These are phyloP conservation scores for Drosophila cardini DNA, from an alignment of 1,140 invertebrate species.

Conservation along the genomic window DNA sequence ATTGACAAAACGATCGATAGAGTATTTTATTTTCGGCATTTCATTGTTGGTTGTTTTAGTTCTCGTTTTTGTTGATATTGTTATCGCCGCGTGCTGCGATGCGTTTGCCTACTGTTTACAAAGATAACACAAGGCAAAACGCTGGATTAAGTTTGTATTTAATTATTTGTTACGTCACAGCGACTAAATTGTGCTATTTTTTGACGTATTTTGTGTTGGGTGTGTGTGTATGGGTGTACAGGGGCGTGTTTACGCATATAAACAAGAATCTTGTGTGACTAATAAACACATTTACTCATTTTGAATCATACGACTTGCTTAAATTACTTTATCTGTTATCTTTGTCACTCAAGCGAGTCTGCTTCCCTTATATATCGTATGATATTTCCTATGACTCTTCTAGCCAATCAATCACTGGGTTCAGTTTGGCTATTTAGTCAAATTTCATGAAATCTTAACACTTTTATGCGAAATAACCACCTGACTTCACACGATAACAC, in stretches of 20 bases:
- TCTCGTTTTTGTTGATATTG: slow-evolving; percentile 2
- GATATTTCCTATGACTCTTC: slow-evolving; percentile 3
- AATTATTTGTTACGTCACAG: slow-evolving; percentile 27
- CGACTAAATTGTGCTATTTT: slow-evolving; percentile 13
- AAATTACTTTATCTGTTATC: slow-evolving; percentile 20
- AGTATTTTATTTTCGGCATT: not conserved
- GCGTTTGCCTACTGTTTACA: slow-evolving; percentile 13
- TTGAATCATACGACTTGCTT: slow-evolving; percentile 32
- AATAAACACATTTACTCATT: slow-evolving; percentile 20
- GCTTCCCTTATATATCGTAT: not conserved
- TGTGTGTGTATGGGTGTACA: not conserved
- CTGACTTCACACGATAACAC: not conserved
- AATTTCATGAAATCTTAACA: slow-evolving; percentile 40
- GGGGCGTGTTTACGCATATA: not conserved
- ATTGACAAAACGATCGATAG: not conserved
- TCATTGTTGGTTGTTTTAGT: not conserved
- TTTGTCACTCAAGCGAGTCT: not conserved
- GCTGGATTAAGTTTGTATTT: slow-evolving; percentile 13
- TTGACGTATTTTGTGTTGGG: too few species aligned
- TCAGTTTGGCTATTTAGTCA: not conserved
- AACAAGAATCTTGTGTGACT: slow-evolving; percentile 31
- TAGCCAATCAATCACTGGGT: slow-evolving; percentile 18
- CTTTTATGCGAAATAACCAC: slow-evolving; percentile 33
- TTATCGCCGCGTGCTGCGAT: slow-evolving; percentile 1
- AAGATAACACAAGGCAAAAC: slow-evolving; percentile 21